Evolutionary conservation across 2,888 invertebrate genomes (phyloP).

Genomic region (Agrotis ipsilon): DNA sequence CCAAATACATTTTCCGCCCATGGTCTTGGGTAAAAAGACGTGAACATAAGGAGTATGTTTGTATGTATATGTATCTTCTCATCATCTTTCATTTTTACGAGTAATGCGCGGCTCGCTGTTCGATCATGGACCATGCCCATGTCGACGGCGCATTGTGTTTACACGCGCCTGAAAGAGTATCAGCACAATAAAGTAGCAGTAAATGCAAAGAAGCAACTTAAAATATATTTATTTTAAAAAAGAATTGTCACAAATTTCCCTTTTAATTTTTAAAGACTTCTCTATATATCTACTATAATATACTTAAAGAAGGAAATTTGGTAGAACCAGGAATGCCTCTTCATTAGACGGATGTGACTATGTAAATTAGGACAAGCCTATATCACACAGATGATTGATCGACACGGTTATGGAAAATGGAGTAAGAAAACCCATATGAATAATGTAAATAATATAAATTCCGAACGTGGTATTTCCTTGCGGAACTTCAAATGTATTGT

Average conservation of each 20-base stretch:
- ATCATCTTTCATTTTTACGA: no score
- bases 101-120: no score
- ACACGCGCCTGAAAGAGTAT: no score
- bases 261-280: neutral
- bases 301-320: neutral
- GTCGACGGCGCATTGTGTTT: no score
- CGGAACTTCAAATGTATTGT: slow-evolving; percentile 41
- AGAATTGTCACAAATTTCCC: neutral
- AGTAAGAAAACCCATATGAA: slow-evolving; percentile 26
- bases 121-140: no score
- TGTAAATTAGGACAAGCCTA: neutral
- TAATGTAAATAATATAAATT: slow-evolving; percentile 42
- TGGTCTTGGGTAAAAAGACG: no score
- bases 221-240: neutral
- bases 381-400: neutral
- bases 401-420: slow-evolving; percentile 36
- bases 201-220: no score
- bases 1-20: no score
- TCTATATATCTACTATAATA: no score
- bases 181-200: no score
- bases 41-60: no score
- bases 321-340: neutral
- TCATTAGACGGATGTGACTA: slow-evolving; percentile 5
- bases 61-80: no score
- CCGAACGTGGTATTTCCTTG: slow-evolving; percentile 39